Conservation (phyloP, 2,113 vertebrate species). For the Orthonyx spaldingii region DNA sequence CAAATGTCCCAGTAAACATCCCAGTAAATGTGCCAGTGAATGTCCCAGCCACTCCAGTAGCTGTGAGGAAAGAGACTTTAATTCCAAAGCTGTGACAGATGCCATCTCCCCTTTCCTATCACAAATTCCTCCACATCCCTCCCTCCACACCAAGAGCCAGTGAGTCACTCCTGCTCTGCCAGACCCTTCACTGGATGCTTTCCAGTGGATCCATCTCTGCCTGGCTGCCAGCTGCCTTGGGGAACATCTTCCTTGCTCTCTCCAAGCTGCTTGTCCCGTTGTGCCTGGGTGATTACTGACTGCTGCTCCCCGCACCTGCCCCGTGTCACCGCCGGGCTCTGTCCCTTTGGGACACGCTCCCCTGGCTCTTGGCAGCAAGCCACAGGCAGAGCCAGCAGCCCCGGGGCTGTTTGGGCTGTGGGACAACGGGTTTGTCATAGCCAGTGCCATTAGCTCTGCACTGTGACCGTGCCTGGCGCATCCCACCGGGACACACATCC, state of each 20-base stretch:
- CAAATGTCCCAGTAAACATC: not conserved
- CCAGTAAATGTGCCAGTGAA: not conserved
- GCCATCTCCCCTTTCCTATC: not conserved
- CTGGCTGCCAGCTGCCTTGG: not conserved
- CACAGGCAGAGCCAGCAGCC: not conserved
- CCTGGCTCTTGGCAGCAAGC: not conserved
- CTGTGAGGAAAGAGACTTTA: not conserved
- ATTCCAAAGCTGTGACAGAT: not conserved
- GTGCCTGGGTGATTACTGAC: not conserved
- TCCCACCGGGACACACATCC: rapidly evolving
- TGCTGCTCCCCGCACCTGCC: not conserved
- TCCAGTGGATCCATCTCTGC: not conserved
- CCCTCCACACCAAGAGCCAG: not conserved
- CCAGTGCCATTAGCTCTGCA: rapidly evolving
- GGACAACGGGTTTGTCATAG: not conserved
- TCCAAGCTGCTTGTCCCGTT: not conserved
- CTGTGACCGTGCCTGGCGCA: not conserved
- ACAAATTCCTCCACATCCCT: not conserved
- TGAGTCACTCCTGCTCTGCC: not conserved
- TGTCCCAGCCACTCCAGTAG: not conserved
- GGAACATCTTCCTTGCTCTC: not conserved
- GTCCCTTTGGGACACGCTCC: not conserved
- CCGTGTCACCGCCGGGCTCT: not conserved
- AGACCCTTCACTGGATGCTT: not conserved
- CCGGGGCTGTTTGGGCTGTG: not conserved